Evolutionary conservation across 2,797 vertebrate genomes (phyloP), one percentile per base, ranked within the genome.

Genomic region (Chrysocyon brachyurus): DNA sequence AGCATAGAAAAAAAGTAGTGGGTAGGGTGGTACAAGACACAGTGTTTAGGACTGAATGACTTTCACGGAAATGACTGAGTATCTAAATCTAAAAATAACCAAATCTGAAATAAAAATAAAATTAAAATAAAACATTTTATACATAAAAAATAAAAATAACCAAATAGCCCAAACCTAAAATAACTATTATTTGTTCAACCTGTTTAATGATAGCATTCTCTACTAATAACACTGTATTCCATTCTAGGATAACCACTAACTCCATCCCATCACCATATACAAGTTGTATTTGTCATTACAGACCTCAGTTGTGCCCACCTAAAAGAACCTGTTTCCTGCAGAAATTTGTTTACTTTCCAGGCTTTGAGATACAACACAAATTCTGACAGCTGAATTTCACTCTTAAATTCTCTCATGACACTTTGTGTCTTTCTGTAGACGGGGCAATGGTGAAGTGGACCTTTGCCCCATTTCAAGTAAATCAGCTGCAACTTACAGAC

Each of bases 1-100:
- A 70, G 10, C 56, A 12, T 6, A 70, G 22, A 68, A 87, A 82
- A 28, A 28, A 57, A 10, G 12, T 21, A 33, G 6, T 36, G 75
- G 22, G 8, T 24, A 70, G 21, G 84, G 14, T 54, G 24, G 68
- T 8, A 72, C 46, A 36, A 40, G 31, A 91, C 12, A 87, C 2
- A 63, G 17, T 52, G 52, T 28, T 70, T 63, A 84, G 31, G 40
- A 56, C 21, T 61, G 56, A 90, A 49, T 90, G 24, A 87, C 19
- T 91, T 82, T 82, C 54, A 83, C 83, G 83, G 22, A 72, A 22
- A 15, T 82, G 15, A 59, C 49, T 78, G 3, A 73, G 56, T 64
- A 77, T 84, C 49, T 75, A 91, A 86, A 72, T 63, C 68, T 77
- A 81, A 66, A 59, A 90, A 73, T 79, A 91, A 77, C 28, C 33